Base-by-base conservation (phyloP, 2,888 invertebrate genomes). In the Tuberolachnus salignus region DNA sequence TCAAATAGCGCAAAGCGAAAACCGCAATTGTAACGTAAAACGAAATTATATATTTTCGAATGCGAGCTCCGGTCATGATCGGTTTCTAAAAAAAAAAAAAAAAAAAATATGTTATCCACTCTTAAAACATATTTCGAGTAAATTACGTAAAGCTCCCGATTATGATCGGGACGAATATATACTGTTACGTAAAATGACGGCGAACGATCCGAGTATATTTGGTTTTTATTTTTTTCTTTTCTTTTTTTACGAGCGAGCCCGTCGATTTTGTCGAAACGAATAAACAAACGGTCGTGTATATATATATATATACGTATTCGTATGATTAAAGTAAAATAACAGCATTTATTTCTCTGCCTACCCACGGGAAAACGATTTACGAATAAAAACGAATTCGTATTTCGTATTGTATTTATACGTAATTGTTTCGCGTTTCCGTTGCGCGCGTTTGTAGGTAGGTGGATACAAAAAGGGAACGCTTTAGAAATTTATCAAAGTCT, bases 401-500 rank as follows among this genome's bases (percentile, higher is more conserved):
- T 34, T 34, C 34, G 34, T 34, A 34, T 34, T 34, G 42, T 70
- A 16, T 70, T 70, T 46, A 49, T 14, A 26, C 57, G 57, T 71
- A 71, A 59, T 71, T 59, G 46, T 71, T 59, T 71, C 3, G 46
- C 46, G 26, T 71, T 71, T 46, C 57, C 57, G n/a, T 71, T 59
- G 16, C 23, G 16, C 23, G 71, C 46, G 44, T 59, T 34, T 34
- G 34, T 34, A 34, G 34, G 34, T 34, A 34, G 34, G 34, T 34
- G 6, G 34, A 14, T 69, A 21, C 71, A 14, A 13, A 71, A 59
- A 59, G 46, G 46, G 46, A 59, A 59, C 21, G 26, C 57, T 71
- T 55, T 55, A 10, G 53, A 55, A 42, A 53, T 70, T 10, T 71
- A 46, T 71, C 59, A 71, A 71, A 59, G 71, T 71, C 59, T 71